A percentile compares a stretch with the other conserved stretches of the same genome.
Conservation (phyloP, 1,140 invertebrate species). For the Oncopeltus fasciatus region DNA sequence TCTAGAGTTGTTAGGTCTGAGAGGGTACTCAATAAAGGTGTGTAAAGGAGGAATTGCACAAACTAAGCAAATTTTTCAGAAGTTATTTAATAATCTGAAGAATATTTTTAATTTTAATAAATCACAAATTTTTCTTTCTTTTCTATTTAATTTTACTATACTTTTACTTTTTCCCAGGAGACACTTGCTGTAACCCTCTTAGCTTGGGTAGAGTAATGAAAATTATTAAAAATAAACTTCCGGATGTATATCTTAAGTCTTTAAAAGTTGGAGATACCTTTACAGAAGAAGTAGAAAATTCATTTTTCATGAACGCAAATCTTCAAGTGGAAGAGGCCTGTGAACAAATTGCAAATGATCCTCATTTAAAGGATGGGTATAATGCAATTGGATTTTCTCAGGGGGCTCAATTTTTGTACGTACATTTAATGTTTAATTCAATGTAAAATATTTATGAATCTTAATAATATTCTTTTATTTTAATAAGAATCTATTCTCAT, state of each 20-base stretch:
- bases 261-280: conserved; percentile 63
- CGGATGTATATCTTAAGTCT: conserved; percentile 72
- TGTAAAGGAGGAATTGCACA: no score
- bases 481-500: no score
- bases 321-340: conserved; percentile 63
- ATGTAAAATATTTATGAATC: no score
- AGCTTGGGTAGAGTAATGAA: conserved; percentile 72
- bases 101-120: no score
- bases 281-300: conserved; percentile 68
- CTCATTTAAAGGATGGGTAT: conserved; percentile 64
- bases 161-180: conserved; percentile 61
- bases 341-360: conserved; percentile 52
- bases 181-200: conserved; percentile 81
- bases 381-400: conserved; percentile 97
- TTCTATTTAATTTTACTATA: no score
- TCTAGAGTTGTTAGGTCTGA: no score
- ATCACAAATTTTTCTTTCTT: no score
- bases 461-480: no score
- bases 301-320: conserved; percentile 74
- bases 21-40: no score
- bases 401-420: conserved; percentile 90
- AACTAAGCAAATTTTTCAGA: no score
- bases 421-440: no score
- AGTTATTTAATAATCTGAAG: no score
- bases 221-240: conserved; percentile 57